phyloP scores from a whole-genome alignment of 2,113 vertebrate species.

The Chlamydotis undulata region DNA sequence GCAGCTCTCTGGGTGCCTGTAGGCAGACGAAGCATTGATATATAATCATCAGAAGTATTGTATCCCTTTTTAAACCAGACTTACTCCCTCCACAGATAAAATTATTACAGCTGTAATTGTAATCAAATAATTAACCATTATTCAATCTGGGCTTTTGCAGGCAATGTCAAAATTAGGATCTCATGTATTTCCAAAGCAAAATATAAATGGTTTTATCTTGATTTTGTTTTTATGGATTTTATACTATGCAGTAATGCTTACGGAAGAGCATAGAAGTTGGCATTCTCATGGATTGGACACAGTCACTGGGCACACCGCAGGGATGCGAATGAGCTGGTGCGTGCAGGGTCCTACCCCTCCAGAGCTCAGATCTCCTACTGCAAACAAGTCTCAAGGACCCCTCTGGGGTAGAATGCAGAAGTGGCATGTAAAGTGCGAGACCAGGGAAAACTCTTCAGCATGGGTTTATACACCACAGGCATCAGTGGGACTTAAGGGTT shows the following conservation, averaged over 20 bases:
- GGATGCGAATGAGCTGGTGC: background rate
- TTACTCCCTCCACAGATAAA: background rate
- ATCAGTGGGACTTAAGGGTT: background rate
- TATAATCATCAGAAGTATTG: background rate
- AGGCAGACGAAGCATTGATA: background rate
- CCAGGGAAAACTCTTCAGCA: background rate
- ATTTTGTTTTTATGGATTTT: background rate
- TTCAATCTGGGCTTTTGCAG: background rate
- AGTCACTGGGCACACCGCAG: fast-evolving
- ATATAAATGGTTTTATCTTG: background rate
- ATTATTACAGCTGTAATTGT: background rate
- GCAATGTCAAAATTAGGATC: background rate
- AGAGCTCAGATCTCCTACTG: background rate
- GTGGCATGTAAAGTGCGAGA: background rate
- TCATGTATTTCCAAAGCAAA: background rate
- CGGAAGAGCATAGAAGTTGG: background rate
- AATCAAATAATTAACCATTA: background rate
- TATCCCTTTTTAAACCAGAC: background rate
- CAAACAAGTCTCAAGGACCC: background rate
- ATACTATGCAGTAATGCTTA: background rate
- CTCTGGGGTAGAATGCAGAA: background rate
- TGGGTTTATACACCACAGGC: background rate
- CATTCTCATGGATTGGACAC: background rate
- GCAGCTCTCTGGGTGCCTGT: background rate
- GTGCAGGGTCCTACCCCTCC: background rate